These are phyloP conservation scores for Odontothrips loti DNA, from an alignment of 2,888 invertebrate species.

Conservation along the genomic window DNA sequence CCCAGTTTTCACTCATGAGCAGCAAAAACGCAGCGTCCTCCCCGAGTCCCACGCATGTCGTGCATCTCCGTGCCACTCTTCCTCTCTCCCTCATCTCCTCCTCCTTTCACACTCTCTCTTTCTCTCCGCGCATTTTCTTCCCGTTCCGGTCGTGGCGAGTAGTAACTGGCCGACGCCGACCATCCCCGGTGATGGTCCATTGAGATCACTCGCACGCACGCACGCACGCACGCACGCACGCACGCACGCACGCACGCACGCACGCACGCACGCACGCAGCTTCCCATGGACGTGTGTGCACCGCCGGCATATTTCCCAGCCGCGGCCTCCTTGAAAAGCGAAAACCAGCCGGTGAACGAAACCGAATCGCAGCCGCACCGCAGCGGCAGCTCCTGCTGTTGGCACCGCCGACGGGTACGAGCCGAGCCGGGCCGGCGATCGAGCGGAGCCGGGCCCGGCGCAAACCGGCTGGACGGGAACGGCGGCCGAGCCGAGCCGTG, in stretches of 20 bases:
- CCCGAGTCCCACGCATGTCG: neutral
- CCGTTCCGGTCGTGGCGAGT: conserved; percentile 45
- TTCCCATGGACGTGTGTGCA: neutral
- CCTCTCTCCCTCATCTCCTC: neutral
- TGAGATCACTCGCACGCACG: conserved; percentile 1
- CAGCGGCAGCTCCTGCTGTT: no score
- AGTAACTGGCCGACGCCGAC: no score
- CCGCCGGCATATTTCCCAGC: neutral
- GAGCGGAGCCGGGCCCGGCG: neutral
- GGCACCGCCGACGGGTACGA: neutral
- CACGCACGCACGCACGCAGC: neutral
- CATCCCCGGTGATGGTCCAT: conserved; percentile 31
- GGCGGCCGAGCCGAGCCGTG: conserved; percentile 27
- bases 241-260: conserved; percentile 25
- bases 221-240: neutral
- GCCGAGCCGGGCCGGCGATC: neutral
- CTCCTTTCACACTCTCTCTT: no score
- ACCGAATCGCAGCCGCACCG: neutral
- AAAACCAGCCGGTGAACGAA: conserved; percentile 16
- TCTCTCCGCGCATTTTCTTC: conserved; percentile 34
- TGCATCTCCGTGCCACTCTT: neutral
- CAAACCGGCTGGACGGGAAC: neutral
- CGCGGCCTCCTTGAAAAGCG: conserved; percentile 14
- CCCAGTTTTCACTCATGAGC: no score
- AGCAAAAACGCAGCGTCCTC: no score